A percentile compares a stretch with the other conserved stretches of the same genome.
Conservation (phyloP, 1,140 invertebrate genomes). For the Aphidius gifuensis region DNA sequence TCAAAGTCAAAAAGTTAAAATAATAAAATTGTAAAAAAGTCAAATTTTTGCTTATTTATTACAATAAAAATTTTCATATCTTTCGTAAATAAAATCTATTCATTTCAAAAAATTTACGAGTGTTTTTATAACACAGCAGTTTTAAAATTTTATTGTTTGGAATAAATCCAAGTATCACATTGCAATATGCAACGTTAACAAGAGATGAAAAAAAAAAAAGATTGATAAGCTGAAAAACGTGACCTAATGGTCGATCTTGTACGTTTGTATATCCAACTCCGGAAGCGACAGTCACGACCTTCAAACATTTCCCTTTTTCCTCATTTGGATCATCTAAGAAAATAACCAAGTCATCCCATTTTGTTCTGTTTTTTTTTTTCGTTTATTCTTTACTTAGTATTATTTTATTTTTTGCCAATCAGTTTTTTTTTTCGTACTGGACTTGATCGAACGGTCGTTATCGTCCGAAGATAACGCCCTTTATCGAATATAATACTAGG, state of each 20-base stretch:
- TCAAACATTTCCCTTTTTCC: not conserved
- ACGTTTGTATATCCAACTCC: constrained; percentile 5
- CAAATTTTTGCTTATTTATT: no score
- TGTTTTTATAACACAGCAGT: no score
- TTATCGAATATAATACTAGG: no score
- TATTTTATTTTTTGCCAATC: not conserved
- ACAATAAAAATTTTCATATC: no score
- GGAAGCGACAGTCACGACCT: not conserved
- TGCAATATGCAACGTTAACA: not conserved
- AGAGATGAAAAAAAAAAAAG: constrained; percentile 1
- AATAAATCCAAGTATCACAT: no score
- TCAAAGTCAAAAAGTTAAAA: no score
- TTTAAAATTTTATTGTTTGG: no score
- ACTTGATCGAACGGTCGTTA: constrained; percentile 18
- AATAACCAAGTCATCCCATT: not conserved
- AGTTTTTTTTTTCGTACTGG: constrained; percentile 5
- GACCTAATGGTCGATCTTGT: constrained; percentile 2
- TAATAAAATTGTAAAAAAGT: no score
- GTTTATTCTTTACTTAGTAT: not conserved
- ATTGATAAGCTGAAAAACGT: constrained; percentile 14
- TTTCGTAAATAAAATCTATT: no score
- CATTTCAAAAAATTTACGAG: no score
- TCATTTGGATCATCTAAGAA: not conserved
- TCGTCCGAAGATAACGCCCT: constrained; percentile 14
- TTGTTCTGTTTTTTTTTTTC: constrained; percentile 11